phyloP scores from a whole-genome alignment of 1,140 invertebrate genomes.

The Bicyclus anynana region DNA sequence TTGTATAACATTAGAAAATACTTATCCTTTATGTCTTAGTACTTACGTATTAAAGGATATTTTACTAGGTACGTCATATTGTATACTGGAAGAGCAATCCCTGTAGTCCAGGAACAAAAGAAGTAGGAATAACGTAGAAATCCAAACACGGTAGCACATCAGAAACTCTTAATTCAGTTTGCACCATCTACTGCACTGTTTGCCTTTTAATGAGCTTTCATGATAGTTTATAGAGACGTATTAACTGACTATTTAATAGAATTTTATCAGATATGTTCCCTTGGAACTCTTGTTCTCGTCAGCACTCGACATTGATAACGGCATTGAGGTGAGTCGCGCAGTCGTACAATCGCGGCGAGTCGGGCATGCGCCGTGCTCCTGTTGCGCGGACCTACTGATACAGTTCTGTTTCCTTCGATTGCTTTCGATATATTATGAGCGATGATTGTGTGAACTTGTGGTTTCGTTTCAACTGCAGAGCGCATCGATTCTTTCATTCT shows the following conservation, averaged over 20 bases:
- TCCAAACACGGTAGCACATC: slow-evolving; percentile 61
- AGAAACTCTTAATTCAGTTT: slow-evolving; percentile 61
- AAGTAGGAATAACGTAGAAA: slow-evolving; percentile 48
- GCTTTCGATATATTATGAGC: slow-evolving; percentile 25
- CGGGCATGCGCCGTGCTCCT: slow-evolving; percentile 50
- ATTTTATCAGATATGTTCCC: slow-evolving; percentile 9
- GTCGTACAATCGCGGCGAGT: slow-evolving; percentile 25
- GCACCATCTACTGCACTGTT: slow-evolving; percentile 31
- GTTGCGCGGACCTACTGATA: slow-evolving; percentile 38
- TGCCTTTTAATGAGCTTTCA: slow-evolving; percentile 18
- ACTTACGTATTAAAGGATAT: slow-evolving; percentile 69
- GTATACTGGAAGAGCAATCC: slow-evolving; percentile 55
- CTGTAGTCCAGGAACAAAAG: slow-evolving; percentile 54
- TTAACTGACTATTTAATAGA: slow-evolving; percentile 5
- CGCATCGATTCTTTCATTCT: slow-evolving; percentile 45
- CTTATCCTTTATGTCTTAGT: background rate
- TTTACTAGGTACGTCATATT: slow-evolving; percentile 55
- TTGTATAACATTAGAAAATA: background rate
- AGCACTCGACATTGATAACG: slow-evolving; percentile 35
- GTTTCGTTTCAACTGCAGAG: slow-evolving; percentile 35
- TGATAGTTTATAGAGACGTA: slow-evolving; percentile 16
- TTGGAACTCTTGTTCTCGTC: slow-evolving; percentile 13
- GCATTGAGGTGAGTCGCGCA: slow-evolving; percentile 35
- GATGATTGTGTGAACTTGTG: slow-evolving; percentile 32
- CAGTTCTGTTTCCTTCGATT: slow-evolving; percentile 12